These are phyloP conservation scores for Pristionchus japonicus DNA, from an alignment of 2,888 invertebrate species.

Conservation along the genomic window DNA sequence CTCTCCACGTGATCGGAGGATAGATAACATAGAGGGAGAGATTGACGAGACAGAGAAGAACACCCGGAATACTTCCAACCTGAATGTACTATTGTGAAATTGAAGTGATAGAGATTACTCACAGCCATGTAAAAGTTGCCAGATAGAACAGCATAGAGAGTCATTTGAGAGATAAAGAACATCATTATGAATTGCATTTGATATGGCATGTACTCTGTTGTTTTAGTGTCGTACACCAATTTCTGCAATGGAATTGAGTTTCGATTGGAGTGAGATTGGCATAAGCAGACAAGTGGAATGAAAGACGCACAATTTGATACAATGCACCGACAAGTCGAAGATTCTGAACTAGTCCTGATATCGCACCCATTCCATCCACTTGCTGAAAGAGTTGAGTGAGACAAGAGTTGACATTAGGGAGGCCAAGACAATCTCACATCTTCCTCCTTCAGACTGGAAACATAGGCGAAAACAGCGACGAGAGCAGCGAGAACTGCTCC, in stretches of 20 bases:
- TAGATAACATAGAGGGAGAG: constrained; percentile 69
- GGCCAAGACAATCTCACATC: neutral
- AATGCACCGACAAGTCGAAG: constrained; percentile 65
- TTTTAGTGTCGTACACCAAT: constrained; percentile 61
- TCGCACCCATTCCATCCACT: constrained; percentile 65
- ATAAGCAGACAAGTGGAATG: neutral
- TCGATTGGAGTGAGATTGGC: neutral
- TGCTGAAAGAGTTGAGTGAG: neutral
- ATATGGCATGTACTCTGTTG: constrained; percentile 73
- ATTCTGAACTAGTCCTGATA: constrained; percentile 72
- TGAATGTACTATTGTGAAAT: constrained; percentile 26
- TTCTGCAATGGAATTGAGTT: constrained; percentile 54
- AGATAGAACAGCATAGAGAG: constrained; percentile 65
- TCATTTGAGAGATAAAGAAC: constrained; percentile 68
- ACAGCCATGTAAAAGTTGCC: constrained; percentile 71
- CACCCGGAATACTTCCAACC: constrained; percentile 70
- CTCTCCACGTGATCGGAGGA: constrained; percentile 72
- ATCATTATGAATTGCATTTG: constrained; percentile 69
- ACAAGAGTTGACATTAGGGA: neutral
- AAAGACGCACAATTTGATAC: constrained; percentile 64
- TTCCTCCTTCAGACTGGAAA: constrained; percentile 54
- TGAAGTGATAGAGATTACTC: constrained; percentile 20
- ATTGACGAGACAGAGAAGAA: constrained; percentile 65
- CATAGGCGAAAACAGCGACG: constrained; percentile 64
- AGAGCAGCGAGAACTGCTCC: constrained; percentile 52